A percentile compares a stretch with the other conserved stretches of the same genome.
phyloP scores from a whole-genome alignment of 1,140 invertebrate genomes.

The Tetragonula clypearis region DNA sequence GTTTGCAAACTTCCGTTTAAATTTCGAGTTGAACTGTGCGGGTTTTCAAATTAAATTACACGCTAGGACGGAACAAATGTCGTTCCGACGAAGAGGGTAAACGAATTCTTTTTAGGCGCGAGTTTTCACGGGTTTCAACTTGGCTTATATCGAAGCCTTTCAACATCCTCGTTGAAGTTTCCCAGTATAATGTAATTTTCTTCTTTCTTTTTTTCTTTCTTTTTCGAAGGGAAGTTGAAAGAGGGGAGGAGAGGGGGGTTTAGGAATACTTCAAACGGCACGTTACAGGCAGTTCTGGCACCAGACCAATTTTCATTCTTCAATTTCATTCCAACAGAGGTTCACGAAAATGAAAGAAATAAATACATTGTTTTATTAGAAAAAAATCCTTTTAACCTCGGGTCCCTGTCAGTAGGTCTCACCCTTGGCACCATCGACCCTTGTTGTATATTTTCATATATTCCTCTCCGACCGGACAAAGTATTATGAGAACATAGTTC shows the following conservation, averaged over 20 bases:
- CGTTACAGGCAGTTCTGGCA: background rate
- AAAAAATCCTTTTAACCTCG: background rate
- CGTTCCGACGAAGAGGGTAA: conserved; percentile 5
- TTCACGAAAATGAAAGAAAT: background rate
- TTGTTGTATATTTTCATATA: conserved; percentile 55
- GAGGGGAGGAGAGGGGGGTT: too few relatives aligned
- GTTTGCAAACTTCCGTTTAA: background rate
- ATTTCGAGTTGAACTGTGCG: background rate
- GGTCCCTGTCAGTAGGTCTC: conserved; percentile 5
- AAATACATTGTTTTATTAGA: too few relatives aligned
- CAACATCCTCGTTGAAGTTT: conserved; percentile 42
- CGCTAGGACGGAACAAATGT: conserved; percentile 8
- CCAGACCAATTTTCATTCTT: background rate
- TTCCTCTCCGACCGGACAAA: conserved; percentile 71
- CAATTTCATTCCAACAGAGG: background rate
- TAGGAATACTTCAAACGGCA: background rate
- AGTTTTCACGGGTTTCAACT: conserved; percentile 68
- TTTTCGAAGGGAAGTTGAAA: background rate
- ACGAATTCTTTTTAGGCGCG: conserved; percentile 42
- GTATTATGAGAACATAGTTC: conserved; percentile 81
- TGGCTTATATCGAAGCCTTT: conserved; percentile 55
- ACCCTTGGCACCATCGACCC: conserved; percentile 47
- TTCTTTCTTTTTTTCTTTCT: background rate
- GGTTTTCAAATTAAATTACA: conserved; percentile 43
- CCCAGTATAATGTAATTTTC: conserved; percentile 18